phyloP scores from a whole-genome alignment of 1,140 invertebrate species.

The Drosophila aff. region DNA sequence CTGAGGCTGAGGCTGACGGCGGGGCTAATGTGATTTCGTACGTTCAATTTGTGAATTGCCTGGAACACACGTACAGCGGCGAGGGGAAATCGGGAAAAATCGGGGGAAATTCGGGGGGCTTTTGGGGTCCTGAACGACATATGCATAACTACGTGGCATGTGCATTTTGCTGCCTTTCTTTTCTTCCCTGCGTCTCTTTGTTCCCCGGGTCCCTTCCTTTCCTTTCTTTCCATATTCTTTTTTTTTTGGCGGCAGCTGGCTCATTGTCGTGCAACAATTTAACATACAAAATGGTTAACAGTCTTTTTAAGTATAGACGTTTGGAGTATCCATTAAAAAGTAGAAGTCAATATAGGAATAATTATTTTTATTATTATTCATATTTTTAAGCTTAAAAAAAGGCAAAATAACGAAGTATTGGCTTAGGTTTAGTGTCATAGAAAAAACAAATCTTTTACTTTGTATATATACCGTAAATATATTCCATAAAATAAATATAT shows the following conservation, averaged over 20 bases:
- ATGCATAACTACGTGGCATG: constrained; percentile 79
- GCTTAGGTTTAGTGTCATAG: background rate
- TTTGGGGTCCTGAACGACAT: constrained; percentile 48
- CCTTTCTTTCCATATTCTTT: background rate
- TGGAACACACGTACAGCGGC: constrained; percentile 51
- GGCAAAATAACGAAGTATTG: no score
- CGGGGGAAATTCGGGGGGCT: background rate
- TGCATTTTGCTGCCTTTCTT: constrained; percentile 63
- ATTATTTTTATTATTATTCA: background rate
- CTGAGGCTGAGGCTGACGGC: constrained; percentile 44
- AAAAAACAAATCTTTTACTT: background rate
- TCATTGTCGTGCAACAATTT: constrained; percentile 82
- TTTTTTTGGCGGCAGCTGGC: constrained; percentile 56
- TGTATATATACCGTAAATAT: background rate
- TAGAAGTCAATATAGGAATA: background rate
- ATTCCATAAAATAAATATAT: background rate
- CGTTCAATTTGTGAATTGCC: constrained; percentile 80
- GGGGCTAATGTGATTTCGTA: constrained; percentile 78
- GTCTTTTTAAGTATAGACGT: background rate
- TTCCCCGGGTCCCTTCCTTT: background rate
- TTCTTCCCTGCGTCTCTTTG: constrained; percentile 7
- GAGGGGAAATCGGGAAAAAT: background rate
- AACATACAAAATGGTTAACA: constrained; percentile 63
- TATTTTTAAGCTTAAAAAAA: background rate
- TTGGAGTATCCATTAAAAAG: background rate